Evolutionary conservation across 2,113 vertebrate species (phyloP).

Genomic region (Diphyllodes magnificus): DNA sequence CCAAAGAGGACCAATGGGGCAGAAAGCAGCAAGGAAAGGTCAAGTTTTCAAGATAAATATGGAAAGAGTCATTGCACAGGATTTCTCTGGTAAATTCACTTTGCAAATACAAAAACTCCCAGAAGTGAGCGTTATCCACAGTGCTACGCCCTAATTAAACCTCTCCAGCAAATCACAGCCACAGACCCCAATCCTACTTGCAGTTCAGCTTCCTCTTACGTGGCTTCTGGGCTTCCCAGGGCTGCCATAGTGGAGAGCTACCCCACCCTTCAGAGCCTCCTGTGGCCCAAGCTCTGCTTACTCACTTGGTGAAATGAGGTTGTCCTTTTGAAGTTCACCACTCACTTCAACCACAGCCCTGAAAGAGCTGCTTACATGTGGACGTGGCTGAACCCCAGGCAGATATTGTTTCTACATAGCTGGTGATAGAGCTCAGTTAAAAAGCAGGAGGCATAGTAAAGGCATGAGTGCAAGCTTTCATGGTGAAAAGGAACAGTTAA

Average conservation of each 20-base stretch:
- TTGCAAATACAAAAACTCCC: not conserved
- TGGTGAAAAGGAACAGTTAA: not conserved
- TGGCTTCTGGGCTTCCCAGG: not conserved
- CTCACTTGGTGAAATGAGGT: not conserved
- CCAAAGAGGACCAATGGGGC: not conserved
- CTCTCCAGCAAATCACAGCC: not conserved
- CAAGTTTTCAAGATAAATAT: not conserved
- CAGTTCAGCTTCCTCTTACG: not conserved
- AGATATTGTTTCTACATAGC: not conserved
- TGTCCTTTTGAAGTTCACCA: not conserved
- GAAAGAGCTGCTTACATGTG: not conserved
- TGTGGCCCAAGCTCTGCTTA: not conserved
- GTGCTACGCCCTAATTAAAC: not conserved
- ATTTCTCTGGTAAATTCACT: not conserved
- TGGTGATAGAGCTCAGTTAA: not conserved
- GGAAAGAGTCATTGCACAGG: not conserved
- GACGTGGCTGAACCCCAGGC: not conserved
- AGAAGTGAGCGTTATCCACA: not conserved
- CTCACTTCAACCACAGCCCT: not conserved
- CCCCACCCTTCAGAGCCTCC: not conserved
- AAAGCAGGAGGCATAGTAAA: not conserved
- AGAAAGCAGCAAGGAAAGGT: not conserved
- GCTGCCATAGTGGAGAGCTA: accelerated
- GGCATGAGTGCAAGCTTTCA: not conserved
- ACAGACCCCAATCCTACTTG: not conserved